These are phyloP conservation scores for Meloidogyne floridensis DNA, from an alignment of 1,140 invertebrate species.

Conservation along the genomic window DNA sequence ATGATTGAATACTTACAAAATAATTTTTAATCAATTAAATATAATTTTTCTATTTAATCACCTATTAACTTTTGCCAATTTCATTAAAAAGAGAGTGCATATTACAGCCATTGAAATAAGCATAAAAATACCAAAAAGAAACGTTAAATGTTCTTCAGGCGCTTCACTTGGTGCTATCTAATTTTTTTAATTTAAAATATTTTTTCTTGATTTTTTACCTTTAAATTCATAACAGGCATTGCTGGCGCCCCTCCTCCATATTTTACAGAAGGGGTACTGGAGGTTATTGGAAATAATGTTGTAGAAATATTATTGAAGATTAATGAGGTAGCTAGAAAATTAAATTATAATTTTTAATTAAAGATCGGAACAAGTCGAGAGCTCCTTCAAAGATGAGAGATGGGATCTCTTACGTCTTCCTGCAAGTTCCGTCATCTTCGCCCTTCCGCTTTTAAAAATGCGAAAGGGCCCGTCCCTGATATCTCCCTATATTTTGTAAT, in stretches of 20 bases:
- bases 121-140: conserved; percentile 32
- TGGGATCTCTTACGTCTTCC: too few relatives aligned
- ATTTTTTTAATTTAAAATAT: not conserved
- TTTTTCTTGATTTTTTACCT: not conserved
- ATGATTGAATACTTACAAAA: not conserved
- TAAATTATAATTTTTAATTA: not conserved
- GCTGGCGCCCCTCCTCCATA: not conserved
- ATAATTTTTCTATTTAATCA: not conserved
- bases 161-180: not conserved
- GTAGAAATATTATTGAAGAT: not conserved
- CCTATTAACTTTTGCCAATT: conserved; percentile 15
- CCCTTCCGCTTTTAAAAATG: too few relatives aligned
- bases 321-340: not conserved
- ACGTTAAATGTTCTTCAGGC: conserved; percentile 17
- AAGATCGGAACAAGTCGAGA: not conserved
- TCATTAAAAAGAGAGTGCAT: conserved; percentile 29
- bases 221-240: conserved; percentile 6
- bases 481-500: not conserved
- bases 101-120: conserved; percentile 30
- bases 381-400: too few relatives aligned
- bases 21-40: not conserved
- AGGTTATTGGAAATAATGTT: not conserved
- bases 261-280: not conserved
- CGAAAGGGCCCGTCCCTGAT: too few relatives aligned
- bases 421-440: too few relatives aligned